Evolutionary conservation across 2,797 vertebrate species (phyloP).

Genomic region (Onychomys torridus): DNA sequence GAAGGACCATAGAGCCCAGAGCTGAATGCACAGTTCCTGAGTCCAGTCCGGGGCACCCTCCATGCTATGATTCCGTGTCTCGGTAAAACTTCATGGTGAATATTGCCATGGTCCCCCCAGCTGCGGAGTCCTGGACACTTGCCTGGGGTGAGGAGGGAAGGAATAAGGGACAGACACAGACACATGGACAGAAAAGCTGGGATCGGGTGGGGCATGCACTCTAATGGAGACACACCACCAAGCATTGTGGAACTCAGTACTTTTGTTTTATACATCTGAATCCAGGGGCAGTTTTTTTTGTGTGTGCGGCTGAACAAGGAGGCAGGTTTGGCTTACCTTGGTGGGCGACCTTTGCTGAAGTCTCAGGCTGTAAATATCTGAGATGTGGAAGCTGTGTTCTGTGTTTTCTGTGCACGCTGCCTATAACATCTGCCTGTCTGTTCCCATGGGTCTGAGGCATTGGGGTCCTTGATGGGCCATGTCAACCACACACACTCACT

Average conservation of each 20-base stretch:
- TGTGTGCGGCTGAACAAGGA: not conserved
- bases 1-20: not conserved
- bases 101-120: not conserved
- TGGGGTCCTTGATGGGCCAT: not conserved
- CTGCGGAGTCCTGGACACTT: not conserved
- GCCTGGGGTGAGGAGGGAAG: not conserved
- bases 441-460: not conserved
- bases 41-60: not conserved
- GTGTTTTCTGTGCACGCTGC: not conserved
- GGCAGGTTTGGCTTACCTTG: not conserved
- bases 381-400: not conserved
- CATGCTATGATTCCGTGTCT: not conserved
- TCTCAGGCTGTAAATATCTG: not conserved
- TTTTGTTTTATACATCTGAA: not conserved
- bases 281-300: not conserved
- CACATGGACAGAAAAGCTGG: not conserved
- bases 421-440: not conserved
- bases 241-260: not conserved
- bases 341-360: not conserved
- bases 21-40: not conserved
- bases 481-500: not conserved
- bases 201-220: not conserved
- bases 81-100: not conserved
- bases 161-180: not conserved
- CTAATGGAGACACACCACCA: not conserved